phyloP scores from a whole-genome alignment of 1,140 invertebrate species.

The Riptortus pedestris region DNA sequence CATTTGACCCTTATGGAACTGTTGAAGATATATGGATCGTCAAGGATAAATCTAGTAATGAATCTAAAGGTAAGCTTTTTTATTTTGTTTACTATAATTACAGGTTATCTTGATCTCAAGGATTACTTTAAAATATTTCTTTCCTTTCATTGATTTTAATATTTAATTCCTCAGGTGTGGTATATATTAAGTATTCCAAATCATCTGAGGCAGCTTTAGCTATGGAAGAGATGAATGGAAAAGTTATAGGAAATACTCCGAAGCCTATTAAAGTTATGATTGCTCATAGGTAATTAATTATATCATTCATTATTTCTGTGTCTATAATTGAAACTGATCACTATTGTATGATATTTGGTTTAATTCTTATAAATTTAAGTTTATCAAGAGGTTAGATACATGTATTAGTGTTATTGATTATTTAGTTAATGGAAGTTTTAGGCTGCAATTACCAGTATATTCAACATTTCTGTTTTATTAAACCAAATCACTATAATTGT shows the following conservation, averaged over 20 bases:
- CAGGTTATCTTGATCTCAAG: not conserved
- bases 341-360: too few species aligned
- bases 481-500: too few species aligned
- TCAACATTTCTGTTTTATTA: too few species aligned
- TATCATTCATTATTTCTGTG: constrained; percentile 32
- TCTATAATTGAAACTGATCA: too few species aligned
- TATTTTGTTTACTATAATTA: not conserved
- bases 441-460: too few species aligned
- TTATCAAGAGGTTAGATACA: too few species aligned
- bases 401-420: too few species aligned
- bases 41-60: constrained; percentile 70
- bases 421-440: too few species aligned
- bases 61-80: constrained; percentile 62
- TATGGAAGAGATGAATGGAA: constrained; percentile 77
- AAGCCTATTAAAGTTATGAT: constrained; percentile 83
- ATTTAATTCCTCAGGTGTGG: constrained; percentile 46
- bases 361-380: too few species aligned
- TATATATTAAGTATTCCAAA: constrained; percentile 76
- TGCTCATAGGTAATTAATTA: constrained; percentile 52
- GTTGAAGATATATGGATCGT: constrained; percentile 85
- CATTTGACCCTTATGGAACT: constrained; percentile 69
- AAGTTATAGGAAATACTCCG: constrained; percentile 56
- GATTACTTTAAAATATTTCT: not conserved
- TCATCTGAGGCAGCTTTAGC: constrained; percentile 75
- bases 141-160: constrained; percentile 11